A percentile compares a stretch with the other conserved stretches of the same genome.
phyloP scores from a whole-genome alignment of 2,113 vertebrate species.

The Ibidorhyncha struthersii region DNA sequence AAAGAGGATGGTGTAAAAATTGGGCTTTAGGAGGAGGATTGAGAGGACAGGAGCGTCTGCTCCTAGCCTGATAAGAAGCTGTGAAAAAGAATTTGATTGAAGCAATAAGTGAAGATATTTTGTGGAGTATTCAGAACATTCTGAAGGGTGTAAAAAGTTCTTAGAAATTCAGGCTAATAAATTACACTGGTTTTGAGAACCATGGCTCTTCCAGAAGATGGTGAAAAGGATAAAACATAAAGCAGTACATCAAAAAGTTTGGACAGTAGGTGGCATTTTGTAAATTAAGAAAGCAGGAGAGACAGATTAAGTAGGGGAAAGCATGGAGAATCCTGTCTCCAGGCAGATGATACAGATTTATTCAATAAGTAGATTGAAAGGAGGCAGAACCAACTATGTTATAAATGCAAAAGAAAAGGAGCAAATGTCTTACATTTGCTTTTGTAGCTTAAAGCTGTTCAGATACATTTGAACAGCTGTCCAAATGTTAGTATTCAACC shows the following conservation, averaged over 20 bases:
- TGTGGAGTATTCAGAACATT: neutral
- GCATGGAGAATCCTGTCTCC: neutral
- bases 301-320: neutral
- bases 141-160: neutral
- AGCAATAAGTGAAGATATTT: neutral
- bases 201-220: neutral
- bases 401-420: neutral
- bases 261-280: neutral
- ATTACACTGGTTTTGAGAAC: neutral
- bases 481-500: conserved; percentile 23
- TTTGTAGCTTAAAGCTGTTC: conserved; percentile 20
- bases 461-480: conserved; percentile 25
- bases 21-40: neutral
- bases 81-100: neutral
- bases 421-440: neutral
- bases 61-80: neutral
- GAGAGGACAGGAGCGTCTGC: neutral
- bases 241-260: neutral
- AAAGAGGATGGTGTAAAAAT: neutral
- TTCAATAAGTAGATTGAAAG: neutral
- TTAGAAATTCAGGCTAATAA: neutral
- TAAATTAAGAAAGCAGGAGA: neutral
- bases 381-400: neutral
- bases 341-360: neutral
- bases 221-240: neutral